Evolutionary conservation across 2,113 vertebrate species (phyloP).

Genomic region (Triplophysa rosa): DNA sequence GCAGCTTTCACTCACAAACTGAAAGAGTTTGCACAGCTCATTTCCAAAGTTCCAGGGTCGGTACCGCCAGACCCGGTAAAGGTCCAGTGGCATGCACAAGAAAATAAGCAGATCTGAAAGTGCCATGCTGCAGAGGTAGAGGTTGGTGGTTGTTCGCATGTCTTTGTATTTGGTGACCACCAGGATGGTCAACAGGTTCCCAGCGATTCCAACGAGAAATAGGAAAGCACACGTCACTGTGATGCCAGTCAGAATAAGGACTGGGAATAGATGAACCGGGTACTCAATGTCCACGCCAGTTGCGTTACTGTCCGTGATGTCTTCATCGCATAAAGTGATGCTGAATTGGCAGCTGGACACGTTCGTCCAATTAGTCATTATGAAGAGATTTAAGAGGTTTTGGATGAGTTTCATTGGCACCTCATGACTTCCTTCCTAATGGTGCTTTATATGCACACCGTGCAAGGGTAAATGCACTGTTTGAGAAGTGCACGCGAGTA

Average conservation of each 20-base stretch:
- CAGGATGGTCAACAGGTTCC: constrained; percentile 92
- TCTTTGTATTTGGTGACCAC: constrained; percentile 89
- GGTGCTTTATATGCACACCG: constrained; percentile 2
- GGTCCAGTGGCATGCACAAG: constrained; percentile 93
- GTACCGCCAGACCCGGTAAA: constrained; percentile 94
- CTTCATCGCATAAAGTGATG: constrained; percentile 65
- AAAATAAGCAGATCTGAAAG: constrained; percentile 95
- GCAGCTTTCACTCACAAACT: constrained; percentile 93
- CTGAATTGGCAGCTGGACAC: constrained; percentile 68
- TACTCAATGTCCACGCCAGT: constrained; percentile 57
- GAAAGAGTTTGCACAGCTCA: constrained; percentile 93
- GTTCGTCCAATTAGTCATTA: constrained; percentile 80
- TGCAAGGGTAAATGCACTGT: constrained; percentile 9
- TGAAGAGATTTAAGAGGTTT: constrained; percentile 41
- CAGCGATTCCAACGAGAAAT: constrained; percentile 83
- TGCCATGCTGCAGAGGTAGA: constrained; percentile 97
- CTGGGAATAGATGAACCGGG: constrained; percentile 80
- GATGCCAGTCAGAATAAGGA: constrained; percentile 83
- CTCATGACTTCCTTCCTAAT: neutral
- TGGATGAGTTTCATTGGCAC: neutral
- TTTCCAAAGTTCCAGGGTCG: constrained; percentile 91
- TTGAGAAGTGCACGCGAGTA: constrained; percentile 6
- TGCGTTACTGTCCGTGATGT: constrained; percentile 54
- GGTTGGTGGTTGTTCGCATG: constrained; percentile 95
- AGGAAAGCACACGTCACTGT: constrained; percentile 85